These are phyloP conservation scores for Maccullochella peelii DNA, from an alignment of 2,113 vertebrate genomes.

Conservation along the genomic window DNA sequence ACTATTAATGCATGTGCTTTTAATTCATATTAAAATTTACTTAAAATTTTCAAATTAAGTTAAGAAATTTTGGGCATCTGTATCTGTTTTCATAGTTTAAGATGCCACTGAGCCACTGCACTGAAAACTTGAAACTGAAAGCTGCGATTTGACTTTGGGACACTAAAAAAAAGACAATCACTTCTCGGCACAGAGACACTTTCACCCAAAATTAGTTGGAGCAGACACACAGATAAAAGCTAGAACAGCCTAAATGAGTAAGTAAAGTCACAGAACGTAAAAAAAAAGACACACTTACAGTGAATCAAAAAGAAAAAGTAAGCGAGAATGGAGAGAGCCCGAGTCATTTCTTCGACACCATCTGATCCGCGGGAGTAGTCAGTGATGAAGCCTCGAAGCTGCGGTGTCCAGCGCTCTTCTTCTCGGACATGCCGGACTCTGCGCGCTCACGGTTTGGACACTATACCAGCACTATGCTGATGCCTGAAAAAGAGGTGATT, in stretches of 20 bases:
- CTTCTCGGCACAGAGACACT: neutral
- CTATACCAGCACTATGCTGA: slow-evolving; percentile 21
- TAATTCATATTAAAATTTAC: neutral
- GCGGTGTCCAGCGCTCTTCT: slow-evolving; percentile 40
- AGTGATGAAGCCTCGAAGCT: slow-evolving; percentile 41
- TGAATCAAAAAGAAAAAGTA: slow-evolving; percentile 72
- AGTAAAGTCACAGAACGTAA: neutral
- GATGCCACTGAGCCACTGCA: neutral
- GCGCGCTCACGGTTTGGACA: slow-evolving; percentile 9
- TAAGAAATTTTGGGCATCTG: neutral
- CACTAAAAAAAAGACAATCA: neutral
- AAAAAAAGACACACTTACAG: slow-evolving; percentile 73
- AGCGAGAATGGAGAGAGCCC: slow-evolving; percentile 67
- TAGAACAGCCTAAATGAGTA: neutral
- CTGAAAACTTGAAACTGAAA: slow-evolving; percentile 1
- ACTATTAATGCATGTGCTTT: neutral
- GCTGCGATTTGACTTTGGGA: slow-evolving; percentile 1
- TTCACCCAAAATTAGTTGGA: neutral
- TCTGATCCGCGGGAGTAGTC: slow-evolving; percentile 51
- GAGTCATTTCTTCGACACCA: slow-evolving; percentile 76
- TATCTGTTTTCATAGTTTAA: neutral
- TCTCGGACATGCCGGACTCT: slow-evolving; percentile 51
- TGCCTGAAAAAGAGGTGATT: too few species aligned
- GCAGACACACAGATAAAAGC: neutral
- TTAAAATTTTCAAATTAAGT: neutral